Conservation (phyloP, 2,113 vertebrate genomes). For the Micromys minutus region DNA sequence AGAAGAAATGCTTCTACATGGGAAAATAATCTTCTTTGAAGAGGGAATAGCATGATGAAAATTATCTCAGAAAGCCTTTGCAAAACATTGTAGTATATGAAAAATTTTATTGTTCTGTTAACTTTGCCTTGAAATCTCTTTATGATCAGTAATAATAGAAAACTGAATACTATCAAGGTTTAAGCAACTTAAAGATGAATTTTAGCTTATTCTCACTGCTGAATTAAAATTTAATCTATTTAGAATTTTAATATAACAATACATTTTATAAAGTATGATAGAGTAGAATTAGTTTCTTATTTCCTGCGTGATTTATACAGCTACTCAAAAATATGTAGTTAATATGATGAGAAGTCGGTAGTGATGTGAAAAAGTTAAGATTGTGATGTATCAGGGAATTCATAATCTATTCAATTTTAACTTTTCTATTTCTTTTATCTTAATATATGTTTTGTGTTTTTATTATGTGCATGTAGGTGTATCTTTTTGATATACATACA, state of each 20-base stretch:
- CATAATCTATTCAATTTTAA: not conserved
- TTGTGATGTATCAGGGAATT: not conserved
- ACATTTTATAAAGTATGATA: not conserved
- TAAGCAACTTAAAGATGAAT: not conserved
- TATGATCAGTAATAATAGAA: not conserved
- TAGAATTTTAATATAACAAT: slow-evolving; percentile 40
- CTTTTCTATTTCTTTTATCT: not conserved
- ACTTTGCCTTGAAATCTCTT: not conserved
- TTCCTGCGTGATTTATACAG: not conserved
- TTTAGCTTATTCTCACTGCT: not conserved
- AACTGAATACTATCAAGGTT: not conserved
- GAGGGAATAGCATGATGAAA: not conserved
- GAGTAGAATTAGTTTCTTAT: not conserved
- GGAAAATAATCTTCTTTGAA: not conserved
- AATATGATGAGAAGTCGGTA: not conserved
- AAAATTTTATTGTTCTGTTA: not conserved
- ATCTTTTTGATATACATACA: not conserved
- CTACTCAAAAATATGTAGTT: not conserved
- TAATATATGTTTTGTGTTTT: not conserved
- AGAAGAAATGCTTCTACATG: not conserved
- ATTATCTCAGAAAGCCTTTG: not conserved
- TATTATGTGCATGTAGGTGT: not conserved
- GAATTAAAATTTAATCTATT: slow-evolving; percentile 20
- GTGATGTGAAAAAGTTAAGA: not conserved
- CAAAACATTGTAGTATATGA: not conserved